These are phyloP conservation scores for Sebastes hubbsi DNA, from an alignment of 2,797 vertebrate genomes.

Conservation along the genomic window DNA sequence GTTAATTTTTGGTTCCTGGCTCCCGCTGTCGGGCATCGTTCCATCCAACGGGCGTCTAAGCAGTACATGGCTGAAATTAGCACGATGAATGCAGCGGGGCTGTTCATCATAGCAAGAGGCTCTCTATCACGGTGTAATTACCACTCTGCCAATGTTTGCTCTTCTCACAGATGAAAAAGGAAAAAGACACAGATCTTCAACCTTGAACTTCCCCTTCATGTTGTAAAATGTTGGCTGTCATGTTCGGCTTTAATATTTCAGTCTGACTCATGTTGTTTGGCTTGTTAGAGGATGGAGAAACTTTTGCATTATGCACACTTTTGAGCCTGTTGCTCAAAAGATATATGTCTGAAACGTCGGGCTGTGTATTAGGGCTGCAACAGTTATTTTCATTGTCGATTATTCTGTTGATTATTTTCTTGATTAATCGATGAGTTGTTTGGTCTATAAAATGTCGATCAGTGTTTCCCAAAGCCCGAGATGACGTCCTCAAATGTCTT, in stretches of 20 bases:
- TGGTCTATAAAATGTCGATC: no score
- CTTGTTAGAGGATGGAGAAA: background rate
- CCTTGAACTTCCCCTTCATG: conserved; percentile 1
- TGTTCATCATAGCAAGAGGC: conserved; percentile 52
- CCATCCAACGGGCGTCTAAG: conserved; percentile 10
- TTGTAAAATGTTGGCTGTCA: background rate
- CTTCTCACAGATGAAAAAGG: conserved; percentile 11
- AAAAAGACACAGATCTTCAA: background rate
- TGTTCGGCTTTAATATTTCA: background rate
- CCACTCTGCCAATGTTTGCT: conserved; percentile 37
- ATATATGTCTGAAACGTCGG: background rate
- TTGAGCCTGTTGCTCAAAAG: no score
- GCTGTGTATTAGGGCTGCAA: background rate
- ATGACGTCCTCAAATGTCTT: no score
- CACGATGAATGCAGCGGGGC: conserved; percentile 29
- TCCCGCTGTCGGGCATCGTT: conserved; percentile 16
- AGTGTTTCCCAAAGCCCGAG: no score
- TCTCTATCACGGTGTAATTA: conserved; percentile 49
- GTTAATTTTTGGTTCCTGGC: conserved; percentile 23
- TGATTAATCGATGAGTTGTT: no score
- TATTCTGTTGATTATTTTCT: no score
- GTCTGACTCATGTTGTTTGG: background rate
- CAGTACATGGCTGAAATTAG: conserved; percentile 40
- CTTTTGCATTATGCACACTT: background rate
- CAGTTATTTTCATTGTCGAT: no score